Conservation (phyloP, 2,797 vertebrate species). For the Myripristis jacobus region DNA sequence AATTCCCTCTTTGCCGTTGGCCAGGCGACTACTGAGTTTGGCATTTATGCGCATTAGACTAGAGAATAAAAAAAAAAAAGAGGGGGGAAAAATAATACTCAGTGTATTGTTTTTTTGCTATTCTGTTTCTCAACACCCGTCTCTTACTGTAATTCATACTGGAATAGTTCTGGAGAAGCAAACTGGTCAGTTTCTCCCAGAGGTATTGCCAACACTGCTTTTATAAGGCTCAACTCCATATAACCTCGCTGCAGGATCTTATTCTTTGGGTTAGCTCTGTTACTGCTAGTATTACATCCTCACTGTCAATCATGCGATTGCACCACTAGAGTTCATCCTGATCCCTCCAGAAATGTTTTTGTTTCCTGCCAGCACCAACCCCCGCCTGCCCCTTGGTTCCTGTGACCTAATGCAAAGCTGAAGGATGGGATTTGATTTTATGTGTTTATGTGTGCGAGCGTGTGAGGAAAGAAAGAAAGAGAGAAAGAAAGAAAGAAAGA, state of each 20-base stretch:
- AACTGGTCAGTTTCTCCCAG: slow-evolving; percentile 24
- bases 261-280: slow-evolving; percentile 55
- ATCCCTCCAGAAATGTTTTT: slow-evolving; percentile 67
- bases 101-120: slow-evolving; percentile 54
- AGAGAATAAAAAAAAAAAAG: slow-evolving; percentile 70
- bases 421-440: slow-evolving; percentile 42
- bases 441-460: slow-evolving; percentile 22
- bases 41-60: slow-evolving; percentile 66
- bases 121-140: slow-evolving; percentile 50
- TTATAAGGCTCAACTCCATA: slow-evolving; percentile 57
- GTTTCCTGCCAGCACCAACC: slow-evolving; percentile 54
- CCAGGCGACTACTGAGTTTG: slow-evolving; percentile 78
- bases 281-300: slow-evolving; percentile 58
- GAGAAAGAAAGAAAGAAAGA: slow-evolving; percentile 10
- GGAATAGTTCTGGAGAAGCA: slow-evolving; percentile 33
- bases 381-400: slow-evolving; percentile 53
- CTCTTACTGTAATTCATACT: slow-evolving; percentile 35
- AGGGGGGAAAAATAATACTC: slow-evolving; percentile 72
- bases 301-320: slow-evolving; percentile 66
- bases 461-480: slow-evolving; percentile 23
- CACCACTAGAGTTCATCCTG: slow-evolving; percentile 49
- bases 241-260: slow-evolving; percentile 54
- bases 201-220: not conserved
- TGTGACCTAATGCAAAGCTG: slow-evolving; percentile 63
- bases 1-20: slow-evolving; percentile 83